Conservation (phyloP, 2,888 invertebrate species). For the Elmis aenea region DNA sequence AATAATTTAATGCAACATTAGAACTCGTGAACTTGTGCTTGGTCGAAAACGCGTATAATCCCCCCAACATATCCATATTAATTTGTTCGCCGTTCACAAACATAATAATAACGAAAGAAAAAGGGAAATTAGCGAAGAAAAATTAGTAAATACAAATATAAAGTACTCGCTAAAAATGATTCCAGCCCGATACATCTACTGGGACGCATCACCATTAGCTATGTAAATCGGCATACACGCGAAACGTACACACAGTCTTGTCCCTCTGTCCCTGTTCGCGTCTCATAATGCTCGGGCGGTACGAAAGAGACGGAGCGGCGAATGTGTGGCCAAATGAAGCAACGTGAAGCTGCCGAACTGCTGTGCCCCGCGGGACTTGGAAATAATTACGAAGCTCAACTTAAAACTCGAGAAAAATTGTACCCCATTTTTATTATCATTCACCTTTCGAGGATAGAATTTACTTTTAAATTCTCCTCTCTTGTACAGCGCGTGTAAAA, state of each 20-base stretch:
- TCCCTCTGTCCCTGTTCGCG: constrained; percentile 1
- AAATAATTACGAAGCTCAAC: constrained; percentile 46
- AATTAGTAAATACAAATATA: constrained; percentile 41
- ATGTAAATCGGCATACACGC: constrained; percentile 31
- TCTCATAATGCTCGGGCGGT: neutral
- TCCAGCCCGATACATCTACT: constrained; percentile 37
- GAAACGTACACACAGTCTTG: constrained; percentile 11
- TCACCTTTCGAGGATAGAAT: constrained; percentile 44
- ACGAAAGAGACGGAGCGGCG: neutral
- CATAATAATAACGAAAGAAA: constrained; percentile 11
- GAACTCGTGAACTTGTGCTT: no score
- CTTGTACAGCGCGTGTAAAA: constrained; percentile 18
- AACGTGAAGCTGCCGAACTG: constrained; percentile 32
- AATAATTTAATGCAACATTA: no score
- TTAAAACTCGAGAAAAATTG: constrained; percentile 47
- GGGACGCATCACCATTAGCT: constrained; percentile 41
- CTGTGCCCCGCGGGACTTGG: constrained; percentile 37
- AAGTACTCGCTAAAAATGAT: constrained; percentile 39
- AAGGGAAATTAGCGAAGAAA: constrained; percentile 29
- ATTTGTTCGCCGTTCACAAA: no score
- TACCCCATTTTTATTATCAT: constrained; percentile 46
- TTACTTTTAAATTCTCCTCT: constrained; percentile 29
- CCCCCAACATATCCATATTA: no score
- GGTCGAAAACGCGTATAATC: no score
- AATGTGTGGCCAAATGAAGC: constrained; percentile 2